Evolutionary conservation across 2,888 invertebrate genomes (phyloP), one percentile per base, ranked within the genome.

Genomic region (Molorchus minor): DNA sequence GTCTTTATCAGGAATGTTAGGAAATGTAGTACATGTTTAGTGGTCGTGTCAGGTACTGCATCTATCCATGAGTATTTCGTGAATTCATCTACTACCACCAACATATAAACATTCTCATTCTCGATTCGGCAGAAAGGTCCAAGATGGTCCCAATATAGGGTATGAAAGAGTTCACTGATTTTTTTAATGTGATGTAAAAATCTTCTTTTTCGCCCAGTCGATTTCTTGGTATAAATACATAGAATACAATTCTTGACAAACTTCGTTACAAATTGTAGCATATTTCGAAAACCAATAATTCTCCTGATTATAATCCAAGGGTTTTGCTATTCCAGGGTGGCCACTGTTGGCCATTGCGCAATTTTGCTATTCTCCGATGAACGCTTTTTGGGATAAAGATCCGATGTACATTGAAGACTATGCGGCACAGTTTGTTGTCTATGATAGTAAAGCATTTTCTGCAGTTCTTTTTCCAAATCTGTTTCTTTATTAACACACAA

Each of bases 161-260:
- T 71, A 36, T 68, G 53, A 36, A 69, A 61, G 12, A 65, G 71
- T 20, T 46, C 52, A 2, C 56, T 16, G 2, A 36, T 36, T 41
- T 71, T 71, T 36, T 41, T 36, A 16, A 67, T 69, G 3, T 64
- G 64, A 29, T 71, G 55, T 44, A 75, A 16, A 20, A 61, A 3
- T 56, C 71, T 3, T 69, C 33, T n/a, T 16, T 15, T 13, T 15
- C 16, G 8, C n/a, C 45, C 45, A 15, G 2, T 29, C 8, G 0
- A 72, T 29, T 35, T 62, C 65, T 75, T 75, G 47, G 59, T 67
- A 58, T 70, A 72, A 53, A 66, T 54, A 46, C 73, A 73, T 35
- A 67, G 63, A 3, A 75, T 10, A 43, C 73, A 75, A 33, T 67
- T 68, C 45, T 59, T 65, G 5, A 74, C 66, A 46, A 74, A 74